phyloP scores from a whole-genome alignment of 2,888 invertebrate species.

The Scaptomyza tumidula region DNA sequence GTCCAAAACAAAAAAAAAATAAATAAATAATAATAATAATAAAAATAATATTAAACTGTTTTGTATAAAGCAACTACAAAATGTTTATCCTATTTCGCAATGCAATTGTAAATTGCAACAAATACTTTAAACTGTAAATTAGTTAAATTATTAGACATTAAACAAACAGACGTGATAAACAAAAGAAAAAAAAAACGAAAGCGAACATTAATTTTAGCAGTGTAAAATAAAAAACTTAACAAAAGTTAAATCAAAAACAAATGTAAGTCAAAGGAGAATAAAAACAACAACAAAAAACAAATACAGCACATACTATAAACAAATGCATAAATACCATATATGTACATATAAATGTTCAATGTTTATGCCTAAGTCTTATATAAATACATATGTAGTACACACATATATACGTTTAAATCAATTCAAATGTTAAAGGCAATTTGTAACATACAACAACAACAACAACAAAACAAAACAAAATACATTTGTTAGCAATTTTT shows the following conservation, averaged over 20 bases:
- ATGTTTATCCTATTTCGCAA: constrained; percentile 71
- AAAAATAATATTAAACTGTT: constrained; percentile 33
- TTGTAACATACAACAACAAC: constrained; percentile 56
- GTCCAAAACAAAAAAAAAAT: constrained; percentile 59
- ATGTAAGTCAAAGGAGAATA: constrained; percentile 43
- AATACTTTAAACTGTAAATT: constrained; percentile 72
- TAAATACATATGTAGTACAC: constrained; percentile 27
- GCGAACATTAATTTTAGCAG: constrained; percentile 44
- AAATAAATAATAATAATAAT: constrained; percentile 10
- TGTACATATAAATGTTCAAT: constrained; percentile 58
- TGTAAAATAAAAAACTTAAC: constrained; percentile 59
- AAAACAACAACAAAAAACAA: constrained; percentile 20
- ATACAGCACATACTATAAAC: constrained; percentile 24
- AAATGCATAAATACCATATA: constrained; percentile 24
- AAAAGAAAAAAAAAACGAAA: constrained; percentile 35
- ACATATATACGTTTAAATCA: constrained; percentile 57
- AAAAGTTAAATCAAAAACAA: constrained; percentile 23
- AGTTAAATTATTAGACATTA: constrained; percentile 79
- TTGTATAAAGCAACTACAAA: constrained; percentile 45
- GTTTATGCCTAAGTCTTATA: constrained; percentile 72
- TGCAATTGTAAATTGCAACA: constrained; percentile 75
- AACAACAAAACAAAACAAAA: constrained; percentile 2
- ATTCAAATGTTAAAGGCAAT: constrained; percentile 77
- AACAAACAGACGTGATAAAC: constrained; percentile 77
- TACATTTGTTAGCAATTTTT: constrained; percentile 78